phyloP scores from a whole-genome alignment of 2,888 invertebrate species.

The Cerceris rybyensis region DNA sequence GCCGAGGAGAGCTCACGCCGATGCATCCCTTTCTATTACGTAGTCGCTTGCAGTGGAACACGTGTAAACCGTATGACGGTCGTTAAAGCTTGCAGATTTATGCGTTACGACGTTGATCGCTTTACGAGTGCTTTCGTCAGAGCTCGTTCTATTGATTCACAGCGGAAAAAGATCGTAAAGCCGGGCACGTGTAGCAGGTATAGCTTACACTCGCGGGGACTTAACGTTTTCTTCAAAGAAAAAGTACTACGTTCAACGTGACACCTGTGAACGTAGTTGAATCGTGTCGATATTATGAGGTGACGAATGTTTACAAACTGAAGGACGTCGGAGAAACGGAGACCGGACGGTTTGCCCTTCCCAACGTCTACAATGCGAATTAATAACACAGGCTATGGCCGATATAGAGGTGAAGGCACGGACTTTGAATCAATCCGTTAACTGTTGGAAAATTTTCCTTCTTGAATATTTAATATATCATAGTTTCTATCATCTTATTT shows the following conservation, averaged over 20 bases:
- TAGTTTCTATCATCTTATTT: no score
- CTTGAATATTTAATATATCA: no score
- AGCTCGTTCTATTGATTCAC: slow-evolving; percentile 37
- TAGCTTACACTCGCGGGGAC: not conserved
- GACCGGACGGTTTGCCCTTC: no score
- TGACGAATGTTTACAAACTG: no score
- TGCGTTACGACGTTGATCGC: slow-evolving; percentile 39
- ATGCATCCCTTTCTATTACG: slow-evolving; percentile 24
- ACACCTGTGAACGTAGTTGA: not conserved
- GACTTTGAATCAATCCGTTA: no score
- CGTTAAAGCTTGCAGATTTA: slow-evolving; percentile 34
- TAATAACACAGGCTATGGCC: no score
- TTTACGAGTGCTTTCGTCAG: slow-evolving; percentile 41
- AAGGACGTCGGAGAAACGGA: no score
- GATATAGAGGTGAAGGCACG: no score
- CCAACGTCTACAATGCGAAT: no score
- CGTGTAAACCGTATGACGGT: slow-evolving; percentile 33
- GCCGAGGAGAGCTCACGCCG: slow-evolving; percentile 10
- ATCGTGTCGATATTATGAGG: no score
- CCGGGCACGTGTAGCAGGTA: slow-evolving; percentile 23
- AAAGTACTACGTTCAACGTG: not conserved
- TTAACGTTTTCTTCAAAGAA: not conserved
- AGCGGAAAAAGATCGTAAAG: slow-evolving; percentile 22
- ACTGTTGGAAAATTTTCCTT: no score
- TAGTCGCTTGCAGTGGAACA: slow-evolving; percentile 26